Base-by-base conservation (phyloP, 1,140 invertebrate species). In the Cyclargus thomasi region DNA sequence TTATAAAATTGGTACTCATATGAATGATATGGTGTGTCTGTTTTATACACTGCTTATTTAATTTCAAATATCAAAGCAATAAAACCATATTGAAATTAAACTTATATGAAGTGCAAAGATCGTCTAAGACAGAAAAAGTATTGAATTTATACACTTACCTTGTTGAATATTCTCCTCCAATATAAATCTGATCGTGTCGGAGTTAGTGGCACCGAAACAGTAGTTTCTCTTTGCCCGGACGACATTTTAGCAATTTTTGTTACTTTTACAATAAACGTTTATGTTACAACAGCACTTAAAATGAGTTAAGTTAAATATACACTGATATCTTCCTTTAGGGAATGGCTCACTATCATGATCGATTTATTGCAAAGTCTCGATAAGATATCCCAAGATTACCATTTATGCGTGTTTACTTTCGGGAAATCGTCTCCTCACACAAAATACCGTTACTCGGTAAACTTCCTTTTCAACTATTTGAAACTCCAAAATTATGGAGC, bases 131-230 rank as follows among this genome's bases (percentile, higher is more conserved):
- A 7, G 36, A 7, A 63, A 36, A 11, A 64, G 29, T 39, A 64
- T n/a, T 17, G 7, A 64, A 17, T 63, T 64, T 8, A 5, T 36
- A 18, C 59, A 36, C 66, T 39, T 81, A 90, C 88, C 81, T 88
- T 90, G 66, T 86, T 83, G 73, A 91, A 91, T 72, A 91, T 87
- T 74, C 83, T 80, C 66, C 84, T 74, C 88, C 88, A 91, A 73
- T 90, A 88, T 62, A 85, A 76, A 80, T 86, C 84, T 18, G 88
- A 88, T 72, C 85, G 74, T 5, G 85, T 86, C n/a, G 82, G 86
- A 53, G 85, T 88, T 62, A 88, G 64, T n/a, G 88, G 88, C 72
- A 90, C 77, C 36, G 88, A 88, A 63, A 88, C 88, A 6, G 80
- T 78, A 5, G 80, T 80, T 74, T 90, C 87, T 65, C 84, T 73